Percentiles rank a stretch among this genome's conserved stretches.
Evolutionary conservation across 2,888 invertebrate genomes (phyloP).

Genomic region (Rhingia campestris): DNA sequence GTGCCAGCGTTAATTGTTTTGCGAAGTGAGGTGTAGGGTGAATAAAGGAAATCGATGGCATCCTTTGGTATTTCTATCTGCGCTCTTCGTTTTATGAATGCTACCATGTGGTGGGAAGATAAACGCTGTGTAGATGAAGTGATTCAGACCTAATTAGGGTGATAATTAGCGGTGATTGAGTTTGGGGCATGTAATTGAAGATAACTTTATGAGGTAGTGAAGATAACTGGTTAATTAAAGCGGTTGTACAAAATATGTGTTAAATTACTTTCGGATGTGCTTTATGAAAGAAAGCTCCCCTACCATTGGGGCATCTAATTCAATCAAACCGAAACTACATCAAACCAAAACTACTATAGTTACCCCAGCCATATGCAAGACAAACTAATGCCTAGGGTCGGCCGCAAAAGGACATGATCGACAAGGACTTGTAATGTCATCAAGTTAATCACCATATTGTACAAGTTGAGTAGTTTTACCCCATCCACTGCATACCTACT

Average conservation of each 20-base stretch:
- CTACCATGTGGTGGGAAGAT: conserved; percentile 41
- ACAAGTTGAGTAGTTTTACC: conserved; percentile 11
- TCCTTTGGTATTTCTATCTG: conserved; percentile 52
- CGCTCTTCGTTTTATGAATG: conserved; percentile 37
- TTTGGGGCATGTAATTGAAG: conserved; percentile 33
- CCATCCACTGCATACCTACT: background rate
- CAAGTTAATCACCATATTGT: conserved; percentile 57
- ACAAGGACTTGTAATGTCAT: conserved; percentile 41
- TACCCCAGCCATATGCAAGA: background rate
- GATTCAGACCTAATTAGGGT: conserved; percentile 62
- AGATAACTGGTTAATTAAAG: conserved; percentile 40
- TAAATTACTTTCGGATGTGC: background rate
- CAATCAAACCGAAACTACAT: conserved; percentile 31
- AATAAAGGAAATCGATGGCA: conserved; percentile 59
- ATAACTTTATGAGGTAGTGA: conserved; percentile 52
- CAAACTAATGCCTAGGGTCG: background rate
- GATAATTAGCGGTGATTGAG: conserved; percentile 70
- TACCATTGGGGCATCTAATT: background rate
- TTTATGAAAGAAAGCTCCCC: background rate
- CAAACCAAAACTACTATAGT: conserved; percentile 36
- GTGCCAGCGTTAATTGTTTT: conserved; percentile 61
- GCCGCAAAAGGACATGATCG: conserved; percentile 37
- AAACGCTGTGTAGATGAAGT: conserved; percentile 63
- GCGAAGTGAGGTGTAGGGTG: background rate
- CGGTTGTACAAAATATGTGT: background rate